Evolutionary conservation across 1,140 invertebrate genomes (phyloP).

Genomic region (Hyles vespertilio): DNA sequence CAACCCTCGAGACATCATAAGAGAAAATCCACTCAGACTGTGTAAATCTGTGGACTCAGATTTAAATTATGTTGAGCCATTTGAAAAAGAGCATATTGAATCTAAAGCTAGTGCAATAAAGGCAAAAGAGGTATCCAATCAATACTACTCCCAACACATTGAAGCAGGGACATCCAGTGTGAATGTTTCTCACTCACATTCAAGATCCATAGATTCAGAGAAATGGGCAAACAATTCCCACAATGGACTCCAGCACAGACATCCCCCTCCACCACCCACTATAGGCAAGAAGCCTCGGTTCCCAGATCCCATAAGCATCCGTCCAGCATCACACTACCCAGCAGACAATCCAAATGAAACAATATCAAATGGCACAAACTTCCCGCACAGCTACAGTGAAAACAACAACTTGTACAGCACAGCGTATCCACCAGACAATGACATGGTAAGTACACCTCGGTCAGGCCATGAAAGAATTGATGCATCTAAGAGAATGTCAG

Average conservation of each 20-base stretch:
- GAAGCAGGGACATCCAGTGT: conserved; percentile 40
- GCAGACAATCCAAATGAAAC: conserved; percentile 43
- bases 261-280: conserved; percentile 57
- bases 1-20: conserved; percentile 61
- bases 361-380: conserved; percentile 19
- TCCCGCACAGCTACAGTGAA: conserved; percentile 57
- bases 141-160: conserved; percentile 41
- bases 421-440: conserved; percentile 42
- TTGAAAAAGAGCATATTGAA: conserved; percentile 67
- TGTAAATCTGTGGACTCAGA: conserved; percentile 70
- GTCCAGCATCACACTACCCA: conserved; percentile 65
- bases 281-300: conserved; percentile 64
- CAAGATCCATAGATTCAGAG: conserved; percentile 42
- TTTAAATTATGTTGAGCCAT: conserved; percentile 68
- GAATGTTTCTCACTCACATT: conserved; percentile 41
- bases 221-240: conserved; percentile 28
- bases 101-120: conserved; percentile 65
- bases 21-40: conserved; percentile 49
- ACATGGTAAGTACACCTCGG: conserved; percentile 20
- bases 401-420: conserved; percentile 60
- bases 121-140: conserved; percentile 57
- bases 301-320: conserved; percentile 62
- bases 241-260: conserved; percentile 47
- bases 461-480: conserved; percentile 37
- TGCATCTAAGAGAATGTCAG: conserved; percentile 54